These are phyloP conservation scores for Glaucidium brasilianum DNA, from an alignment of 2,113 vertebrate genomes.

Conservation along the genomic window DNA sequence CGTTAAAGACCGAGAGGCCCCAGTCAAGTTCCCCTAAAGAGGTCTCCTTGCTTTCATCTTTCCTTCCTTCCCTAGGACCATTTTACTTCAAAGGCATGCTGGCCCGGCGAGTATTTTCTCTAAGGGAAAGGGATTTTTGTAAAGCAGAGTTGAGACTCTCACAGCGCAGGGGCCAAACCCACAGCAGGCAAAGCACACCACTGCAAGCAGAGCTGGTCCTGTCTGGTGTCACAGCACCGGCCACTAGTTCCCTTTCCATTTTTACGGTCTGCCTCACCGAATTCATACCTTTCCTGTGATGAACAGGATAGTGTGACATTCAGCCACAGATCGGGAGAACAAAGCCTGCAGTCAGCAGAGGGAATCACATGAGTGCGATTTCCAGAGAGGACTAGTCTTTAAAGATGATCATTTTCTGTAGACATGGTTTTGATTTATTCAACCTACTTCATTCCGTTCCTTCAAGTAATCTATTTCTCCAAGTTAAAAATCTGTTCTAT, in stretches of 20 bases:
- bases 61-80: neutral
- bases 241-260: neutral
- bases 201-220: neutral
- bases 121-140: neutral
- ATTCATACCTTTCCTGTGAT: neutral
- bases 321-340: neutral
- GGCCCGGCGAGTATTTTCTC: neutral
- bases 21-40: neutral
- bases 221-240: accelerated
- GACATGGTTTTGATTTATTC: neutral
- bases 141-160: neutral
- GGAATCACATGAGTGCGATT: neutral
- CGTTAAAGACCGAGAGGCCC: neutral
- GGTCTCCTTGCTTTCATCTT: neutral
- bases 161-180: neutral
- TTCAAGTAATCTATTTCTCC: neutral
- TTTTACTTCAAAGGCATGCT: neutral
- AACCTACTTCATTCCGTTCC: neutral
- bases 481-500: neutral
- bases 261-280: neutral
- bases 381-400: neutral
- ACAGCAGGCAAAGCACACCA: neutral
- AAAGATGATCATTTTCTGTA: neutral
- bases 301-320: neutral
- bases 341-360: neutral